Evolutionary conservation across 2,888 invertebrate species (phyloP), one percentile per base, ranked within the genome.

Genomic region (Papilio elwesi): DNA sequence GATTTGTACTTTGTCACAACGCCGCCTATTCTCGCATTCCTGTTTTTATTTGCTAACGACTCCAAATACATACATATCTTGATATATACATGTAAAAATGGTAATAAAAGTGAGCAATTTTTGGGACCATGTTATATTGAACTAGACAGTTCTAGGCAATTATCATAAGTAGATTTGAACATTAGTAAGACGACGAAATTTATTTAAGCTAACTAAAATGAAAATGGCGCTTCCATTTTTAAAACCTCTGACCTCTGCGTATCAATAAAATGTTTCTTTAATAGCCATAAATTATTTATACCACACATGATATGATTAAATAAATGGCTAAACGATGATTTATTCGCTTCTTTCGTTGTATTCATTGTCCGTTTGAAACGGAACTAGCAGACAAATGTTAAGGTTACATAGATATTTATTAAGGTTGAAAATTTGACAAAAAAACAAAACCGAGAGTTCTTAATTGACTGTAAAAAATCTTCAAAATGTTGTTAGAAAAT

Each of bases 1-100:
- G 83, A 82, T 82, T 85, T 84, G 83, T 82, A 83, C 86, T 89
- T 89, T 89, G 88, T 86, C 85, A 81, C 84, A 79, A 80, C 81
- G 81, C 79, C 83, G 85, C 86, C 77, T 77, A 80, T 76, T n/a
- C 76, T 75, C 75, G 76, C 76, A 80, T 84, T 86, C 87, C 86
- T 88, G 84, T 87, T 86, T 86, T 81, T 77, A 77, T 53, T 67
- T 9, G 15, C 52, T 26, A 52, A 26, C 26, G 26, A 26, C 1
- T 2, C 26, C 26, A 26, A 26, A 26, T 2, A 26, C 26, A 26
- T 26, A n/a, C n/a, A n/a, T n/a, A n/a, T n/a, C n/a, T n/a, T n/a
- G n/a, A n/a, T n/a, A n/a, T n/a, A n/a, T 26, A 4, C 26, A 26
- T 26, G 26, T 4, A 26, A 26, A n/a, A n/a, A n/a, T n/a, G n/a